Percentiles rank a stretch among this genome's conserved stretches.
Evolutionary conservation across 2,113 vertebrate genomes (phyloP).

Genomic region (Plecotus auritus): DNA sequence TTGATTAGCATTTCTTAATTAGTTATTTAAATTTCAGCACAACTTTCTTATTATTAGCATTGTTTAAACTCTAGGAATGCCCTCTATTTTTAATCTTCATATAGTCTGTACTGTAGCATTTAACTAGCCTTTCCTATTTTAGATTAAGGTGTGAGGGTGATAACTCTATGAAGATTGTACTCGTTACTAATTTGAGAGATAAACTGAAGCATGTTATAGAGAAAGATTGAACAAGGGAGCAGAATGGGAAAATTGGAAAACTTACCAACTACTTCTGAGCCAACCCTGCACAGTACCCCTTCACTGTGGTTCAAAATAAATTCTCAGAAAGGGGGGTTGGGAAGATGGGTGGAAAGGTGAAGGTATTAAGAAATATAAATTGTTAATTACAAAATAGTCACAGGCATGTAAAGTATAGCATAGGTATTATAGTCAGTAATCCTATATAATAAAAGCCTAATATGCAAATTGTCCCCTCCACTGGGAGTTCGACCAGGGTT

Average conservation of each 20-base stretch:
- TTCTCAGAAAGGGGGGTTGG: background rate
- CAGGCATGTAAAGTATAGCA: background rate
- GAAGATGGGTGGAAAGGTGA: background rate
- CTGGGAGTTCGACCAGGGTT: too few relatives aligned
- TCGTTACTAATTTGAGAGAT: background rate
- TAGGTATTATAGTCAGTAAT: background rate
- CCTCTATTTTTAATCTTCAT: slow-evolving; percentile 11
- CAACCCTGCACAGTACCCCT: background rate
- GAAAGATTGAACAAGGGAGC: background rate
- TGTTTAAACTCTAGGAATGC: slow-evolving; percentile 16
- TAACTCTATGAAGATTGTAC: background rate
- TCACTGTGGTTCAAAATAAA: slow-evolving; percentile 40
- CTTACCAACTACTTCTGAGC: background rate
- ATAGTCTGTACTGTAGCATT: background rate
- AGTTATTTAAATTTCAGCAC: slow-evolving; percentile 27
- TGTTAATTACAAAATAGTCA: background rate
- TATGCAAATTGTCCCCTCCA: too few relatives aligned
- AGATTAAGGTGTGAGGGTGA: background rate
- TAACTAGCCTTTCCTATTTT: slow-evolving; percentile 25
- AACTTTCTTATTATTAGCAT: slow-evolving; percentile 10
- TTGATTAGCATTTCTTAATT: slow-evolving; percentile 31
- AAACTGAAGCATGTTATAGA: background rate
- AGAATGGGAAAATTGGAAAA: slow-evolving; percentile 9
- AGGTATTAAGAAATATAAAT: background rate
- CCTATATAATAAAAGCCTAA: too few relatives aligned